phyloP scores from a whole-genome alignment of 2,113 vertebrate genomes.

The Dicerorhinus sumatrensis region DNA sequence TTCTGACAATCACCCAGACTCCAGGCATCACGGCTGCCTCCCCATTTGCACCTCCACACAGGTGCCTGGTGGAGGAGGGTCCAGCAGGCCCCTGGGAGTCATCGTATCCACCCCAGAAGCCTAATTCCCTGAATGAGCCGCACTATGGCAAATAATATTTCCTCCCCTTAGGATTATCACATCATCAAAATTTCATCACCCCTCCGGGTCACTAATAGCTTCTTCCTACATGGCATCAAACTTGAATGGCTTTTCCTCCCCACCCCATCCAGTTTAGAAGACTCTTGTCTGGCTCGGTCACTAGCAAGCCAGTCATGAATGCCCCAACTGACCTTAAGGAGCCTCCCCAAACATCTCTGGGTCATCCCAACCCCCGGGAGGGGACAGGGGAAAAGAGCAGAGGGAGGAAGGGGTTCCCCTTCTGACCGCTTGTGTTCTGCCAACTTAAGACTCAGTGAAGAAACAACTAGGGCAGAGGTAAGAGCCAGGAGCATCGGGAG shows the following conservation, averaged over 20 bases:
- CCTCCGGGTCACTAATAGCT: constrained; percentile 82
- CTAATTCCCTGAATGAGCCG: background rate
- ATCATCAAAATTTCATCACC: constrained; percentile 83
- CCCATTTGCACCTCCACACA: no score
- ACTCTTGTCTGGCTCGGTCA: constrained; percentile 43
- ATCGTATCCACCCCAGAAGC: background rate
- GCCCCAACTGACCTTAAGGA: accelerated
- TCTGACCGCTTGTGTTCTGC: background rate
- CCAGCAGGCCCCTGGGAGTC: background rate
- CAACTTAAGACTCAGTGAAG: background rate
- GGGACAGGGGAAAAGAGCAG: accelerated
- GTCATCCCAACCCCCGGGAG: background rate
- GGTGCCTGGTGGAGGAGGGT: no score
- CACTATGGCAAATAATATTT: background rate
- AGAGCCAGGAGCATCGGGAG: background rate
- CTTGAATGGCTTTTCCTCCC: constrained; percentile 74
- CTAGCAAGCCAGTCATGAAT: background rate
- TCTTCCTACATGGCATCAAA: constrained; percentile 84
- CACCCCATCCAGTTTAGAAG: constrained; percentile 63
- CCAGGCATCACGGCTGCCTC: background rate
- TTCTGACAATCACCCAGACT: background rate
- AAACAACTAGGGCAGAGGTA: background rate
- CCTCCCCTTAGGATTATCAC: constrained; percentile 54
- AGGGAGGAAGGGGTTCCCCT: background rate
- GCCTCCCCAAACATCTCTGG: background rate